Evolutionary conservation across 30 jellyfish, hydroid and myxozoan genomes (phyloP).

Genomic region (Haliclystus octoradiatus): DNA sequence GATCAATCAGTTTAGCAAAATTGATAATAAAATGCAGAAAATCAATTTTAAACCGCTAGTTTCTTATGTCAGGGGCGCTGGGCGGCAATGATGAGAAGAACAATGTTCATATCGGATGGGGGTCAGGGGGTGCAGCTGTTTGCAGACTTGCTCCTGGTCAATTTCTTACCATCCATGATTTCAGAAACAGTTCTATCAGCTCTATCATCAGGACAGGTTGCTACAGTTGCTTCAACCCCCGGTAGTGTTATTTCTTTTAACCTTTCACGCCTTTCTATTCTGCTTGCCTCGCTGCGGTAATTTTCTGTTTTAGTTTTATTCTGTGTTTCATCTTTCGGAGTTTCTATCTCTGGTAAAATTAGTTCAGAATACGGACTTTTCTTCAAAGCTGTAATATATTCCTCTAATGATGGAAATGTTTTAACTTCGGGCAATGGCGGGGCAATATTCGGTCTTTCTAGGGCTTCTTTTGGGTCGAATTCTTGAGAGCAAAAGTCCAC

Average conservation of each 20-base stretch:
- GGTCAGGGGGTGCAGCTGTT: too few relatives aligned
- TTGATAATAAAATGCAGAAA: too few relatives aligned
- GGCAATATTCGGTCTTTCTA: not conserved
- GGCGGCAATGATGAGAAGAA: too few relatives aligned
- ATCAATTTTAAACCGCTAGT: too few relatives aligned
- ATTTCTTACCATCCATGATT: not conserved
- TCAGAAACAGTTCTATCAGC: not conserved
- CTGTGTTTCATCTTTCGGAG: not conserved
- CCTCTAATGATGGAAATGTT: not conserved
- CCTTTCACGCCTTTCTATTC: not conserved
- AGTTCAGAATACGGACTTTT: not conserved
- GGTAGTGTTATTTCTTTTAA: not conserved
- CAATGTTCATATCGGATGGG: too few relatives aligned
- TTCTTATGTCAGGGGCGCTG: too few relatives aligned
- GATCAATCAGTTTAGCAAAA: too few relatives aligned
- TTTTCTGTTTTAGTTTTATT: not conserved
- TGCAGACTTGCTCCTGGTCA: too few relatives aligned
- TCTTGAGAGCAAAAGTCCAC: not conserved
- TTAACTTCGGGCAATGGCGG: not conserved
- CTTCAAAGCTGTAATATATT: not conserved
- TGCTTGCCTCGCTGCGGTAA: not conserved
- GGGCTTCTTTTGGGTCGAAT: not conserved
- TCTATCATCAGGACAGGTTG: not conserved
- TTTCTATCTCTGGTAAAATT: not conserved
- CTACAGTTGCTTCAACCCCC: not conserved